phyloP scores from a whole-genome alignment of 2,888 invertebrate genomes.

The Acleris sparsana region DNA sequence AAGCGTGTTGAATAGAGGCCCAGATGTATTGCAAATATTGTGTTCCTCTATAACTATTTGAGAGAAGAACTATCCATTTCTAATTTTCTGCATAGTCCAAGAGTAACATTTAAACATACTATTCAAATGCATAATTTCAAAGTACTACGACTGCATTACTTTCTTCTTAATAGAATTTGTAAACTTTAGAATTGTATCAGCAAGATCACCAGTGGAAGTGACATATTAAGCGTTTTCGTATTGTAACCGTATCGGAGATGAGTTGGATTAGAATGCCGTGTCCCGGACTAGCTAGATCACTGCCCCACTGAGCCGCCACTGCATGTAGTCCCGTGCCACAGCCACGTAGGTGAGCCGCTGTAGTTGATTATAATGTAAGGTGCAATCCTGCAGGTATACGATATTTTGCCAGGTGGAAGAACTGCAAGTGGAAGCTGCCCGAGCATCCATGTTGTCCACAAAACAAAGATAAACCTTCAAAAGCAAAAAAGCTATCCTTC shows the following conservation, averaged over 20 bases:
- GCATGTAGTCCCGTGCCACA: conserved; percentile 61
- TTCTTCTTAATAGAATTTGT: conserved; percentile 1
- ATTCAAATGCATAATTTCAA: neutral
- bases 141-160: neutral
- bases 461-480: conserved; percentile 83
- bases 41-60: conserved; percentile 43
- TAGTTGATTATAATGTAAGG: conserved; percentile 82
- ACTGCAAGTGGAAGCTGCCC: conserved; percentile 90
- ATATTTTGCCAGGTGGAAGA: conserved; percentile 94
- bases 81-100: conserved; percentile 24
- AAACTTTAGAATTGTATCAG: conserved; percentile 14
- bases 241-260: conserved; percentile 17
- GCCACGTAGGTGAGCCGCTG: conserved; percentile 71
- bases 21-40: conserved; percentile 48
- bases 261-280: conserved; percentile 14
- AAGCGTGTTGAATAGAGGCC: no score
- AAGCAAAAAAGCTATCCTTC: conserved; percentile 78
- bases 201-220: conserved; percentile 1
- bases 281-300: conserved; percentile 32
- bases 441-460: conserved; percentile 86
- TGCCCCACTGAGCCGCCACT: conserved; percentile 45
- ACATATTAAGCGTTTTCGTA: conserved; percentile 8
- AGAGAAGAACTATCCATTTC: conserved; percentile 18
- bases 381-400: conserved; percentile 88
- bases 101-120: conserved; percentile 11